Percentiles rank a stretch among this genome's conserved stretches.
These are phyloP conservation scores for Cylas formicarius DNA, from an alignment of 1,140 invertebrate genomes.

Conservation along the genomic window DNA sequence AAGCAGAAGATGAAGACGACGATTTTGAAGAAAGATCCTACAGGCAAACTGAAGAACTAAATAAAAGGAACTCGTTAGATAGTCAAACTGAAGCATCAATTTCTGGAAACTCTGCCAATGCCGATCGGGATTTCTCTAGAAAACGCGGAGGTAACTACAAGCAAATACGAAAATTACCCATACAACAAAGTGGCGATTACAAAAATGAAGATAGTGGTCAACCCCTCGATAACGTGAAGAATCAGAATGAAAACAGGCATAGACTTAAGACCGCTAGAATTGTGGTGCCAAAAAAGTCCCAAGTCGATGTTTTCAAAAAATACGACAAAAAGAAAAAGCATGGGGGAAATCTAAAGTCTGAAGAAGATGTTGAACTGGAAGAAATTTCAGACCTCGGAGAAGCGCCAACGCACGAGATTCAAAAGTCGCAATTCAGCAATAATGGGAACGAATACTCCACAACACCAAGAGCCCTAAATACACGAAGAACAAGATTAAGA, in stretches of 20 bases:
- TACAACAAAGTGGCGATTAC: too few species aligned
- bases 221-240: too few species aligned
- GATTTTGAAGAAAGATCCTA: not conserved
- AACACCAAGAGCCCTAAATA: not conserved
- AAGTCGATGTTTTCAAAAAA: slow-evolving; percentile 9
- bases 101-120: too few species aligned
- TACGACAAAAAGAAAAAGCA: slow-evolving; percentile 18
- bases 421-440: slow-evolving; percentile 3
- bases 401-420: not conserved
- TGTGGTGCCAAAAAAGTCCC: not conserved
- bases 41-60: too few species aligned
- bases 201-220: too few species aligned
- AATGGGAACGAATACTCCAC: not conserved
- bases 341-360: slow-evolving; percentile 13
- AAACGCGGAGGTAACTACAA: too few species aligned
- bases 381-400: not conserved
- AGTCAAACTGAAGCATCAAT: too few species aligned
- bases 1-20: not conserved
- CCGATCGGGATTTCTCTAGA: too few species aligned
- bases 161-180: too few species aligned
- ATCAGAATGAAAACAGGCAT: too few species aligned
- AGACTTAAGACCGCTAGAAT: too few species aligned
- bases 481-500: not conserved
- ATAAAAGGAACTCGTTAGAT: too few species aligned
- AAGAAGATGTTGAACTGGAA: slow-evolving; percentile 1